These are phyloP conservation scores for Dasysyrphus tricinctus DNA, from an alignment of 2,888 invertebrate genomes.

Conservation along the genomic window DNA sequence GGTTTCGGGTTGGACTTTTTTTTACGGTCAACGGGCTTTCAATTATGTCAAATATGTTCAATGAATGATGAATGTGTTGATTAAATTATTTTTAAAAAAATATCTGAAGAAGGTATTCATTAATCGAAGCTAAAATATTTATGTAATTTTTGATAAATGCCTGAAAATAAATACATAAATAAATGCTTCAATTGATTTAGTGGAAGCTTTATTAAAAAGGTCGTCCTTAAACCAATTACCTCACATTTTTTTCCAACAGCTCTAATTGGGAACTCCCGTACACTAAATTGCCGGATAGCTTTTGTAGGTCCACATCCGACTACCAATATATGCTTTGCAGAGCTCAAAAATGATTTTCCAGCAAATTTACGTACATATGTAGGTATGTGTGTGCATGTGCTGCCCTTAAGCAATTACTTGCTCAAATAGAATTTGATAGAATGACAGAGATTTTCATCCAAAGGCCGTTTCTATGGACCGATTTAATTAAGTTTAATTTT, in stretches of 20 bases:
- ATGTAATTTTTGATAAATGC: not conserved
- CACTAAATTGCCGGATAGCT: not conserved
- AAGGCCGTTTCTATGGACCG: not conserved
- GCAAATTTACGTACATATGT: not conserved
- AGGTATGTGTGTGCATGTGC: not conserved
- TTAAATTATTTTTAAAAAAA: not conserved
- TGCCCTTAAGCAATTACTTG: slow-evolving; percentile 1
- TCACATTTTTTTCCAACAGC: not conserved
- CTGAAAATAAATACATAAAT: not conserved
- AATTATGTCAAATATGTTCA: slow-evolving; percentile 61
- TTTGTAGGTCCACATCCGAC: not conserved
- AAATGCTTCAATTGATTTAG: not conserved
- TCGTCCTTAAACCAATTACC: not conserved
- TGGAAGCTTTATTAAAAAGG: not conserved
- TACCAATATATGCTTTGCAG: not conserved
- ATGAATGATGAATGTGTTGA: slow-evolving; percentile 24
- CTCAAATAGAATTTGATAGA: not conserved
- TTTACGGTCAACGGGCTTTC: slow-evolving; percentile 48
- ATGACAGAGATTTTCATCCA: not conserved
- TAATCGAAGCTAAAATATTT: not conserved
- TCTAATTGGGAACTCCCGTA: not conserved
- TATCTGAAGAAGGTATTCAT: slow-evolving; percentile 9
- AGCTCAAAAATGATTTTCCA: slow-evolving; percentile 1
- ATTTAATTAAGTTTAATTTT: slow-evolving; percentile 3
- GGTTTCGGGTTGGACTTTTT: slow-evolving; percentile 34